Evolutionary conservation across 37 sponge, comb jelly and placozoan species (phyloP).

Genomic region (Halichondria panicea): DNA sequence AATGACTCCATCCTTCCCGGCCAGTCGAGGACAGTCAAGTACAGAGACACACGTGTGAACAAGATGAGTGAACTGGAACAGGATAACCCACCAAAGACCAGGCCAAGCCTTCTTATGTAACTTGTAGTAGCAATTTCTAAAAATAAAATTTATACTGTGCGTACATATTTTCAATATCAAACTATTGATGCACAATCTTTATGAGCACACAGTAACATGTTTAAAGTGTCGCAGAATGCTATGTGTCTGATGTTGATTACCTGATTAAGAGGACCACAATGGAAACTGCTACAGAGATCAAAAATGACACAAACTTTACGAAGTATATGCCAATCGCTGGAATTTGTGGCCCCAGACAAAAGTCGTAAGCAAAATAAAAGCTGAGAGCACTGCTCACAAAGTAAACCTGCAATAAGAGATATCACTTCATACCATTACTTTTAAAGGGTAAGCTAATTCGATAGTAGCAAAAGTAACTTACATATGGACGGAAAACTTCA

Average conservation of each 20-base stretch:
- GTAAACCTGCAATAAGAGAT: constrained; percentile 34
- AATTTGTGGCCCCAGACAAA: constrained; percentile 54
- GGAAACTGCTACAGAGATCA: constrained; percentile 16
- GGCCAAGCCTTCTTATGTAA: too few relatives aligned
- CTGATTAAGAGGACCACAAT: constrained; percentile 8
- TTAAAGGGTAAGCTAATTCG: too few relatives aligned
- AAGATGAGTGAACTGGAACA: constrained; percentile 44
- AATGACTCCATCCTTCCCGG: constrained; percentile 2
- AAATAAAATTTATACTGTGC: too few relatives aligned
- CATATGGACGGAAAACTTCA: too few relatives aligned
- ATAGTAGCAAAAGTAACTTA: too few relatives aligned
- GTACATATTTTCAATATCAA: not conserved
- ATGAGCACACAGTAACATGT: not conserved
- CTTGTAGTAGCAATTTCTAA: too few relatives aligned
- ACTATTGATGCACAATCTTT: not conserved
- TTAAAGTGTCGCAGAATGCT: too few relatives aligned
- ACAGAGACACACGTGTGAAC: constrained; percentile 51
- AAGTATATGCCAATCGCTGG: constrained; percentile 37
- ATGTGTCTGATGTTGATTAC: constrained; percentile 7
- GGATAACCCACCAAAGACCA: constrained; percentile 46
- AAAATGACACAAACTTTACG: constrained; percentile 53
- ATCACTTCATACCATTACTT: not conserved
- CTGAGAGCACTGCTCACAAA: constrained; percentile 59
- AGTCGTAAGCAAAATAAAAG: constrained; percentile 75
- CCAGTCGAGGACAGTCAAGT: constrained; percentile 45